Evolutionary conservation across 2,797 vertebrate genomes (phyloP).

Genomic region (Hemitrygon akajei): DNA sequence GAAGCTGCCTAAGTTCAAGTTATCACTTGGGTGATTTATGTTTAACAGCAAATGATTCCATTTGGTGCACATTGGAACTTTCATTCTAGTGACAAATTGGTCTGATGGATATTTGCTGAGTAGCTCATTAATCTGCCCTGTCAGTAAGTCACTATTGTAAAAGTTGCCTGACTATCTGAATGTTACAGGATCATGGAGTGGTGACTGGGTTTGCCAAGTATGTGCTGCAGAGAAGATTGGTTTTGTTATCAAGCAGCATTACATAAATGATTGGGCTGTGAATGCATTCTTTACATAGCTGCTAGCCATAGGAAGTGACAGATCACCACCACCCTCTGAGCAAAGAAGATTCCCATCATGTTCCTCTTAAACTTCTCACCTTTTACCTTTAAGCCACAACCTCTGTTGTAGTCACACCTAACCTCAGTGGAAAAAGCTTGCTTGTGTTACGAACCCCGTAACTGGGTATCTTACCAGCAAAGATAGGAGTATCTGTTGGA

Average conservation of each 20-base stretch:
- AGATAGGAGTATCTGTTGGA: no score
- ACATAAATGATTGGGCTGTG: not conserved
- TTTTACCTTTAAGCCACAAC: no score
- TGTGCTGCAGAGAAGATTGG: slow-evolving; percentile 11
- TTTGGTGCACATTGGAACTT: not conserved
- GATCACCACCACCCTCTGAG: not conserved
- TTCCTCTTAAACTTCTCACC: no score
- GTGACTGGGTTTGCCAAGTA: not conserved
- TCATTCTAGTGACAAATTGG: not conserved
- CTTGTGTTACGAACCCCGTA: no score
- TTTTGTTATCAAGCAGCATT: not conserved
- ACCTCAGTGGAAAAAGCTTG: no score
- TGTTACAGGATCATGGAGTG: not conserved
- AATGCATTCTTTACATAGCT: slow-evolving; percentile 20
- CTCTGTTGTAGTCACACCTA: no score
- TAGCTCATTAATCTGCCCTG: not conserved
- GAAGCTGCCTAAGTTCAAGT: not conserved
- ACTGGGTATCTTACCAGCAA: no score
- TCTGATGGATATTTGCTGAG: not conserved
- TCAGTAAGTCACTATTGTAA: not conserved
- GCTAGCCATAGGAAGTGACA: no score
- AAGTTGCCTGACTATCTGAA: not conserved
- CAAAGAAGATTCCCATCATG: no score
- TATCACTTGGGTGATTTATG: slow-evolving; percentile 18
- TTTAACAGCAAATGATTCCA: not conserved